Conservation (phyloP, 2,113 vertebrate species). For the Plotosus lineatus region DNA sequence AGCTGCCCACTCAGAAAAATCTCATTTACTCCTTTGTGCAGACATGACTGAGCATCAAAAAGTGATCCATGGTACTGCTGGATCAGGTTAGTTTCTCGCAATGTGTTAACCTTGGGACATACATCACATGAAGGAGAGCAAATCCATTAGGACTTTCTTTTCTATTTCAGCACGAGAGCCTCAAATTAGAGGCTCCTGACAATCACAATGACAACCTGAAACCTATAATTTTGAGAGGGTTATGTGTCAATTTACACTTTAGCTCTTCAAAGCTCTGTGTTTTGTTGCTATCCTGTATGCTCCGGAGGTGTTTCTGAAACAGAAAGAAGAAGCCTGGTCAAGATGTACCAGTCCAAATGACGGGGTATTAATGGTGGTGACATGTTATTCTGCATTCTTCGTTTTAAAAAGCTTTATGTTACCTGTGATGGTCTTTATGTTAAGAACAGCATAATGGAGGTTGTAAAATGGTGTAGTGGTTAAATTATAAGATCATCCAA, state of each 20-base stretch:
- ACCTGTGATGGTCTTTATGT: neutral
- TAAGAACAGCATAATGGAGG: neutral
- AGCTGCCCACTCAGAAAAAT: constrained; percentile 15
- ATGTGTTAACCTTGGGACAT: constrained; percentile 32
- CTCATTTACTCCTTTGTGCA: constrained; percentile 17
- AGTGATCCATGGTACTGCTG: neutral
- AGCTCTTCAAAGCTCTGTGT: constrained; percentile 27
- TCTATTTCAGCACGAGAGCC: constrained; percentile 36
- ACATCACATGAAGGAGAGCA: constrained; percentile 12
- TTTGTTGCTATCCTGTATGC: constrained; percentile 1
- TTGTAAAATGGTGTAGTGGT: neutral
- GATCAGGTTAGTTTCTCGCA: constrained; percentile 19
- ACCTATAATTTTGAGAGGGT: constrained; percentile 39
- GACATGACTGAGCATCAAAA: neutral
- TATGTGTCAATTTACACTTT: constrained; percentile 47
- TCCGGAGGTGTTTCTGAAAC: neutral
- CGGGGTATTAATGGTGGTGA: neutral
- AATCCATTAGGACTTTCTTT: constrained; percentile 33
- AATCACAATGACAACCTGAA: constrained; percentile 18
- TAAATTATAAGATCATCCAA: neutral
- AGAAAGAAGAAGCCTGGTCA: constrained; percentile 11
- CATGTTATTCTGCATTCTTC: neutral
- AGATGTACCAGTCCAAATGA: neutral
- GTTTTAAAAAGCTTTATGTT: neutral
- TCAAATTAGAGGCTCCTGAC: constrained; percentile 26